These are phyloP conservation scores for Calephelis virginiensis DNA, from an alignment of 1,140 invertebrate species.

Conservation along the genomic window DNA sequence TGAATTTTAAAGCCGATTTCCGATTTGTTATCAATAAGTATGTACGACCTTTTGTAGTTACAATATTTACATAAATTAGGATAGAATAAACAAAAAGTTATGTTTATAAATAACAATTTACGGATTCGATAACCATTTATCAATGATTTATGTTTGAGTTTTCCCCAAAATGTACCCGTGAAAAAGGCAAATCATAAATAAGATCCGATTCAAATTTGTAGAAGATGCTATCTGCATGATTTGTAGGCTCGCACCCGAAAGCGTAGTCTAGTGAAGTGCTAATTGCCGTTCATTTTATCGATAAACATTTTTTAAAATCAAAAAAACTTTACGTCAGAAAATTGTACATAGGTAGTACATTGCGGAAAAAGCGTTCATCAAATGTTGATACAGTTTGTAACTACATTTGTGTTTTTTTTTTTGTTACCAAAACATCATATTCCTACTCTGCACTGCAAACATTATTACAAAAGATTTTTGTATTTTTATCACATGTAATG, in stretches of 20 bases:
- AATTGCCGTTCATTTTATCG: slow-evolving; percentile 64
- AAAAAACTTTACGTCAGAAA: not conserved
- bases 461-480: too few species aligned
- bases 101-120: slow-evolving; percentile 9
- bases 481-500: too few species aligned
- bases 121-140: slow-evolving; percentile 64
- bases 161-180: slow-evolving; percentile 75
- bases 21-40: slow-evolving; percentile 13
- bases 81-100: slow-evolving; percentile 5
- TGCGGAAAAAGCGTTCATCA: too few species aligned
- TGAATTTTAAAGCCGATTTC: slow-evolving; percentile 26
- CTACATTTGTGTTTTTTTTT: too few species aligned
- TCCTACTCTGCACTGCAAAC: too few species aligned
- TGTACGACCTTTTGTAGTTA: not conserved
- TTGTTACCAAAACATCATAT: too few species aligned
- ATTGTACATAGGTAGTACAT: not conserved
- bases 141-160: slow-evolving; percentile 72
- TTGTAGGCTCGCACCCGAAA: slow-evolving; percentile 76
- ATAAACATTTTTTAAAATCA: slow-evolving; percentile 38
- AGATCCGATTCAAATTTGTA: slow-evolving; percentile 80
- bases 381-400: too few species aligned
- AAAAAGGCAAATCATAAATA: slow-evolving; percentile 79
- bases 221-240: slow-evolving; percentile 79
- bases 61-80: slow-evolving; percentile 15
- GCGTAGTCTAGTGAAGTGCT: slow-evolving; percentile 73